These are phyloP conservation scores for Urosaurus nigricauda DNA, from an alignment of 2,797 vertebrate species.

Conservation along the genomic window DNA sequence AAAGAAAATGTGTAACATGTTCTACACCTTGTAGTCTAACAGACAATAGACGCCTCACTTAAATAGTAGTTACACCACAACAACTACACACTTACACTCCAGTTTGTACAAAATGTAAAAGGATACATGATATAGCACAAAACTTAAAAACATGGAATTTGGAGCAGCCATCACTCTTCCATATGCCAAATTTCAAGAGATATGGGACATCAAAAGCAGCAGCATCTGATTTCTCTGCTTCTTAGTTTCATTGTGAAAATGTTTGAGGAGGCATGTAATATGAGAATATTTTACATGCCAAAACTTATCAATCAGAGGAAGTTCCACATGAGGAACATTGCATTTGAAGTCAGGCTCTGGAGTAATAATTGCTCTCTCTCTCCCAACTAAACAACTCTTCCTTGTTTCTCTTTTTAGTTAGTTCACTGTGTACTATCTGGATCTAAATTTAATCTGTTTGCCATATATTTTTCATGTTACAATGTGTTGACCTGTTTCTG, in stretches of 20 bases:
- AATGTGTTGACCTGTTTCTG: not conserved
- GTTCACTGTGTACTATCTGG: too few relatives aligned
- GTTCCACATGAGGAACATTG: not conserved
- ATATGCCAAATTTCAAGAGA: slow-evolving; percentile 3
- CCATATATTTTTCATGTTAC: not conserved
- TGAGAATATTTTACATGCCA: not conserved
- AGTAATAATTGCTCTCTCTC: not conserved
- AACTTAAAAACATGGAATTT: not conserved
- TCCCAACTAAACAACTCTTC: too few relatives aligned
- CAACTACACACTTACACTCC: not conserved
- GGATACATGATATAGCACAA: not conserved
- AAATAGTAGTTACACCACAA: too few relatives aligned
- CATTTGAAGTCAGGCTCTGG: not conserved
- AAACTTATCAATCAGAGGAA: not conserved
- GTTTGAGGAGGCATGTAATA: not conserved
- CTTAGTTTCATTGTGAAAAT: not conserved
- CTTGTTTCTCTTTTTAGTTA: too few relatives aligned
- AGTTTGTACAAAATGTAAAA: not conserved
- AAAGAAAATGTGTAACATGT: too few relatives aligned
- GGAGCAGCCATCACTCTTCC: not conserved
- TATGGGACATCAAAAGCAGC: not conserved
- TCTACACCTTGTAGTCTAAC: not conserved
- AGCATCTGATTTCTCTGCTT: not conserved
- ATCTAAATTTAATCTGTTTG: not conserved
- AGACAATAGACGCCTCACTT: not conserved